phyloP scores from a whole-genome alignment of 2,888 invertebrate species.

The Sminthurides aquaticus region DNA sequence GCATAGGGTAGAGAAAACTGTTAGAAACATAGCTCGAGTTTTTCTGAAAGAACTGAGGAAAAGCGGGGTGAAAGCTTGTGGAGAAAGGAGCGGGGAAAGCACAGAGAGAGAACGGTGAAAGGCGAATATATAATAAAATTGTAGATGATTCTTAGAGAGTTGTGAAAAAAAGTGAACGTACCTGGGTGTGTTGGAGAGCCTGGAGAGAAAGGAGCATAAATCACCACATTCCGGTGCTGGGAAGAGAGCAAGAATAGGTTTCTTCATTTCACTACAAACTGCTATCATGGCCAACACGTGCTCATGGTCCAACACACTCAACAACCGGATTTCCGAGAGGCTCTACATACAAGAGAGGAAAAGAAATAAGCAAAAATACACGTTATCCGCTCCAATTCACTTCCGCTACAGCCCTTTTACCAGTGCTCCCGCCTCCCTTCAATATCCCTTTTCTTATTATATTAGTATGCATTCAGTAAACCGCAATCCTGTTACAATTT shows the following conservation, averaged over 20 bases:
- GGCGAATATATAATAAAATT: background rate
- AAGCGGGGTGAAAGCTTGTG: background rate
- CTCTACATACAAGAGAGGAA: slow-evolving; percentile 23
- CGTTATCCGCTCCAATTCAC: slow-evolving; percentile 19
- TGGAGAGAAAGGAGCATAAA: slow-evolving; percentile 41
- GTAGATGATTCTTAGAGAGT: too few species aligned
- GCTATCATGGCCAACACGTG: slow-evolving; percentile 40
- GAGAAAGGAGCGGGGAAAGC: too few species aligned
- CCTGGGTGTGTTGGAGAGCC: slow-evolving; percentile 43
- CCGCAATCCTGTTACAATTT: background rate
- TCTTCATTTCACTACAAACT: slow-evolving; percentile 40
- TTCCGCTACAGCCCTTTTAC: slow-evolving; percentile 3
- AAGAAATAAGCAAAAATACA: slow-evolving; percentile 13
- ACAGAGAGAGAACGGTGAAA: background rate
- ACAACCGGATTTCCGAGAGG: slow-evolving; percentile 40
- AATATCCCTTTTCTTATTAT: background rate
- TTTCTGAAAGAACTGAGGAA: background rate
- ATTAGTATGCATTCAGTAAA: background rate
- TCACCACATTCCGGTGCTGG: slow-evolving; percentile 43
- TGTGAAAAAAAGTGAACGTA: too few species aligned
- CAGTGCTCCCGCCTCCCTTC: background rate
- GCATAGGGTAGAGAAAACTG: background rate
- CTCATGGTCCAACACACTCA: slow-evolving; percentile 42
- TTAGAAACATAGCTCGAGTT: too few species aligned
- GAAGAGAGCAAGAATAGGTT: slow-evolving; percentile 36